Evolutionary conservation across 2,797 vertebrate genomes (phyloP).

Genomic region (Scleropages formosus): DNA sequence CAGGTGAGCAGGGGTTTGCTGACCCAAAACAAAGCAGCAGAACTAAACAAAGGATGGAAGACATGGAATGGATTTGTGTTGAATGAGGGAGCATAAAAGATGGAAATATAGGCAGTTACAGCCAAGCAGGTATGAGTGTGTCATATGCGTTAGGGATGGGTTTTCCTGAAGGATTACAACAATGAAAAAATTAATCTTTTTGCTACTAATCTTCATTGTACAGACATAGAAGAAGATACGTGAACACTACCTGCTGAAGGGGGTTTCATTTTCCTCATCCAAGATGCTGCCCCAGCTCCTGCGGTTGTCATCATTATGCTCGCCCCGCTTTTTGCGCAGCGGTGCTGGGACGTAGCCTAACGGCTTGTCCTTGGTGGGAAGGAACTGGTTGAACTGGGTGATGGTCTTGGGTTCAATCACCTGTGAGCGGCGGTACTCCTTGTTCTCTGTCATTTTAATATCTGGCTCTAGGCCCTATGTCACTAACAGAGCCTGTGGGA

Average conservation of each 20-base stretch:
- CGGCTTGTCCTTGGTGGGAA: constrained; percentile 83
- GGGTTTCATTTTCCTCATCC: constrained; percentile 63
- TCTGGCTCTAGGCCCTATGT: constrained; percentile 79
- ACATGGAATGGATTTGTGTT: too few relatives aligned
- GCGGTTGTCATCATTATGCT: constrained; percentile 63
- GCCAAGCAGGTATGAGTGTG: too few relatives aligned
- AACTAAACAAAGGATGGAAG: too few relatives aligned
- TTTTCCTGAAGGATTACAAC: too few relatives aligned
- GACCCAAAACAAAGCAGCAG: too few relatives aligned
- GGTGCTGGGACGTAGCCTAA: constrained; percentile 65
- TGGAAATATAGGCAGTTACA: too few relatives aligned
- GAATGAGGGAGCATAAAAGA: too few relatives aligned
- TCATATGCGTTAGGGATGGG: too few relatives aligned
- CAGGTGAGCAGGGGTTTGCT: too few relatives aligned
- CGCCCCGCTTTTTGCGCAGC: constrained; percentile 68
- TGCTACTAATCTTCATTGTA: not conserved
- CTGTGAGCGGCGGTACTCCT: constrained; percentile 70
- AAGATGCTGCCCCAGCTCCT: constrained; percentile 63
- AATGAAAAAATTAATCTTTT: too few relatives aligned
- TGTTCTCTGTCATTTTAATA: constrained; percentile 80
- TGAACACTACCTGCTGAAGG: constrained; percentile 77
- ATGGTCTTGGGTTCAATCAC: constrained; percentile 74
- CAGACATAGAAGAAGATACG: not conserved
- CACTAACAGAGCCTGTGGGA: constrained; percentile 81
- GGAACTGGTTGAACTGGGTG: constrained; percentile 86